phyloP scores from a whole-genome alignment of 2,113 vertebrate genomes.

The Hirundichthys speculiger region DNA sequence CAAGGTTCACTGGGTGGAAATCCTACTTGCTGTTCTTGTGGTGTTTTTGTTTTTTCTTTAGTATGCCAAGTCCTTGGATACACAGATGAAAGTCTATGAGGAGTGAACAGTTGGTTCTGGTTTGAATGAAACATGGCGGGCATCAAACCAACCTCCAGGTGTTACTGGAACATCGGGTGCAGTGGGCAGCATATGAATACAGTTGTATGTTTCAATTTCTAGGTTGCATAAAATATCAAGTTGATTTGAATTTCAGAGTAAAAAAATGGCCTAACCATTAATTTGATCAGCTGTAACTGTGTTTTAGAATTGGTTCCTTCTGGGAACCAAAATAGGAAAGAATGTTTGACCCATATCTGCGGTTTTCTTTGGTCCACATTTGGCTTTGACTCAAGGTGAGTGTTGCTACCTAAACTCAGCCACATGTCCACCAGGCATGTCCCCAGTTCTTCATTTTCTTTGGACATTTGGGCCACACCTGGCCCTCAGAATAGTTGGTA shows the following conservation, averaged over 20 bases:
- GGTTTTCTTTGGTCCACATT: too few species aligned
- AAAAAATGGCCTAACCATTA: background rate
- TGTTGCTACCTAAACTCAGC: too few species aligned
- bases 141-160: slow-evolving; percentile 27
- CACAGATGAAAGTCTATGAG: slow-evolving; percentile 33
- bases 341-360: too few species aligned
- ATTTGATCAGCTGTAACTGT: background rate
- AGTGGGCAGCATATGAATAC: too few species aligned
- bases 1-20: slow-evolving; percentile 37
- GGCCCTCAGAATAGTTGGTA: too few species aligned
- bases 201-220: too few species aligned
- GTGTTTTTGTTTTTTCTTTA: too few species aligned
- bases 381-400: too few species aligned
- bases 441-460: too few species aligned
- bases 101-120: slow-evolving; percentile 27
- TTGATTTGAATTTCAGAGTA: background rate
- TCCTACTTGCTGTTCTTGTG: slow-evolving; percentile 2
- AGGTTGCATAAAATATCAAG: background rate
- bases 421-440: too few species aligned
- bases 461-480: too few species aligned
- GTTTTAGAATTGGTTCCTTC: background rate
- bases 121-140: slow-evolving; percentile 30
- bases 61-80: slow-evolving; percentile 48
- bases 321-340: background rate
- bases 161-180: slow-evolving; percentile 2